Percentiles rank a stretch among this genome's conserved stretches.
These are phyloP conservation scores for Cavia porcellus DNA, from an alignment of 2,113 vertebrate species.

Conservation along the genomic window DNA sequence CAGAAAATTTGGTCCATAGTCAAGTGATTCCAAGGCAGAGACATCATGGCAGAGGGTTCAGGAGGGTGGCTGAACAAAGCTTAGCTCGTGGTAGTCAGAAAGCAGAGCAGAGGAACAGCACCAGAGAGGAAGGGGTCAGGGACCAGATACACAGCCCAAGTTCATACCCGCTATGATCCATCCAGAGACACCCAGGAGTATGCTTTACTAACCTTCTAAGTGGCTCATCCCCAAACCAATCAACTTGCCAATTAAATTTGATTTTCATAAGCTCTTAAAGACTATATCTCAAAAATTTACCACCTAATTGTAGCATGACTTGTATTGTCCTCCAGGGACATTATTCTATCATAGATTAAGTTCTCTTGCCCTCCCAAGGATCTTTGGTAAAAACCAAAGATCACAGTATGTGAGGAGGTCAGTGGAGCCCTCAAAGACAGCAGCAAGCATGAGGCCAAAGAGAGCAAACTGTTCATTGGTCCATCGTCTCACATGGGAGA, in stretches of 20 bases:
- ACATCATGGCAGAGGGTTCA: neutral
- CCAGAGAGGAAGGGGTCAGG: neutral
- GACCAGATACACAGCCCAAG: neutral
- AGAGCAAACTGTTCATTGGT: neutral
- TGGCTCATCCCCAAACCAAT: neutral
- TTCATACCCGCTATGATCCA: neutral
- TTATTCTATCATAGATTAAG: neutral
- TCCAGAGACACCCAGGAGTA: neutral
- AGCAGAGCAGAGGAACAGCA: neutral
- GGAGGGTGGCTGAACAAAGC: neutral
- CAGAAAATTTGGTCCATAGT: neutral
- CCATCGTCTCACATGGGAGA: neutral
- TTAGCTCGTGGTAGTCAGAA: neutral
- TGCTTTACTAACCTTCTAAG: neutral
- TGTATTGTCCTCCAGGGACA: neutral
- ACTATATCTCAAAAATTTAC: neutral
- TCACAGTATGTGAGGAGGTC: neutral
- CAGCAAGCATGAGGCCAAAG: neutral
- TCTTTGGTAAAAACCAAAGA: neutral
- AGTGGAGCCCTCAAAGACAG: fast-evolving
- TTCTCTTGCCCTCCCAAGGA: neutral
- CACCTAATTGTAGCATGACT: neutral
- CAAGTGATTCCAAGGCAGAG: neutral
- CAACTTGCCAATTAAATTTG: neutral
- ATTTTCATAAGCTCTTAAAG: neutral